Evolutionary conservation across 1,140 invertebrate genomes (phyloP), one percentile per base, ranked within the genome.

Genomic region (Meloidogyne chitwoodi): DNA sequence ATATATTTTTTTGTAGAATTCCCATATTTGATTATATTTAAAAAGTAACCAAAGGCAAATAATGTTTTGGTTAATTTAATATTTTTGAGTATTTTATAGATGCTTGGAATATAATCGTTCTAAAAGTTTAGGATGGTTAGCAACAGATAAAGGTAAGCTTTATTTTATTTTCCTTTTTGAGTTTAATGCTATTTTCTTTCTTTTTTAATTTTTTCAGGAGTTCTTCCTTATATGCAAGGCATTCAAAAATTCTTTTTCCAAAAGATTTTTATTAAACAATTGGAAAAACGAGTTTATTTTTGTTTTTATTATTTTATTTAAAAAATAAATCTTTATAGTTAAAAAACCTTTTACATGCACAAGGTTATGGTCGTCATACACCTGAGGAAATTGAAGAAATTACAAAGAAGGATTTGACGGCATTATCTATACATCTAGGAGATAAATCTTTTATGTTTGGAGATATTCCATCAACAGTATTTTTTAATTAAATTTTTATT

Each of bases 381-480:
- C 90, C 92, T 70, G 93, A 95, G 80, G 94, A 96, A 88, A 93
- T 96, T 79, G 90, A 92, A 80, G 92, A 94, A 85, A 93, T 95
- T 81, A 93, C 93, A 71, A 93, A 93, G 88, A 91, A 92, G 78
- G 94, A 96, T 89, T 89, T 96, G 77, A 93, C 93, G 88, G 95
- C 38, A 93, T 93, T 69, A 92, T 94, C 83, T 91, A 93, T 88
- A 95, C 85, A n/a, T 34, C 38, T 96, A 61, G 92, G 92, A 65
- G 93, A 94, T 85, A 95, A 94, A 88, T 91, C 92, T 11, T 96
- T 93, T 91, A 95, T 96, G 91, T 95, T 95, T 85, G 94, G 94
- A 26, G 93, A 95, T 84, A 92, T 93, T 84, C 93, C 93, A 16
- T 93, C 92, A 78, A 92, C 90, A 82, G 92, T 93, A 89, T 91